These are phyloP conservation scores for Apteryx mantelli DNA, from an alignment of 2,113 vertebrate genomes.

Conservation along the genomic window DNA sequence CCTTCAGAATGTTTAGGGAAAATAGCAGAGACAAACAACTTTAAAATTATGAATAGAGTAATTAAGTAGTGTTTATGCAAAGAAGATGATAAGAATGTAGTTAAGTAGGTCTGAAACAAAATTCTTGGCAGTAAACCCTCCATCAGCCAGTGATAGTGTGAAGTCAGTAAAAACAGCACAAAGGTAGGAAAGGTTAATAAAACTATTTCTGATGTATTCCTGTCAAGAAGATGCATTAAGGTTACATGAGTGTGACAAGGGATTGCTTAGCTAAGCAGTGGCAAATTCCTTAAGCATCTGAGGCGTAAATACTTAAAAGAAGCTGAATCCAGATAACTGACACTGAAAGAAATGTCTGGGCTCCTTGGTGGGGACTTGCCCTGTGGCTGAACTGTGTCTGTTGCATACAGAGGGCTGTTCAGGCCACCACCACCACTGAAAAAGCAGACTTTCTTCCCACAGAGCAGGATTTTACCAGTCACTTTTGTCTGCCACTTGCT, in stretches of 20 bases:
- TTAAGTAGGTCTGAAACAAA: not conserved
- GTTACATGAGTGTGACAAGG: not conserved
- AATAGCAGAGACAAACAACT: not conserved
- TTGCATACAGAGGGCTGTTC: not conserved
- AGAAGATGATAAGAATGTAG: not conserved
- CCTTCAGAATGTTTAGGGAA: not conserved
- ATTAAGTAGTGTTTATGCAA: not conserved
- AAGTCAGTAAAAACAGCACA: not conserved
- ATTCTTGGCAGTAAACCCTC: not conserved
- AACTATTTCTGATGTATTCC: not conserved
- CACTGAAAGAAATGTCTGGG: not conserved
- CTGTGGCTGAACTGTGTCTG: not conserved
- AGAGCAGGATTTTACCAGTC: not conserved
- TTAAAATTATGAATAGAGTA: not conserved
- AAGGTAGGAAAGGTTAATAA: not conserved
- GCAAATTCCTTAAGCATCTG: not conserved
- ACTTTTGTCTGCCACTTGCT: not conserved
- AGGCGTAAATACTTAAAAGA: not conserved
- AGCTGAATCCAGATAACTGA: not conserved
- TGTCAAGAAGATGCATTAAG: not conserved
- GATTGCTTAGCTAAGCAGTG: not conserved
- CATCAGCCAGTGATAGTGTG: not conserved
- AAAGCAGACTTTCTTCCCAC: not conserved
- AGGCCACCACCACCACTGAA: not conserved
- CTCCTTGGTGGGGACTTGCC: not conserved